Evolutionary conservation across 1,140 invertebrate species (phyloP).

Genomic region (Leucophenga varia): DNA sequence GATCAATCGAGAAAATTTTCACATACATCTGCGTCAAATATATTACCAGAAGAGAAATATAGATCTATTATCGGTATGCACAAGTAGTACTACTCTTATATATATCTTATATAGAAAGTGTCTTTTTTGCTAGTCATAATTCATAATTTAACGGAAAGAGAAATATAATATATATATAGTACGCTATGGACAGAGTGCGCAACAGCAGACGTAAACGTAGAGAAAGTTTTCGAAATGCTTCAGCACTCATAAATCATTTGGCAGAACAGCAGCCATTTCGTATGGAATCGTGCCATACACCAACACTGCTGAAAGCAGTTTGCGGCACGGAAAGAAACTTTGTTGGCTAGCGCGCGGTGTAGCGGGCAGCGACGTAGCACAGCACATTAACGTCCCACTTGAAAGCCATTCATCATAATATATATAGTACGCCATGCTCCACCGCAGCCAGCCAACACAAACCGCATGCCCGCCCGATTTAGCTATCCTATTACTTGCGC

Average conservation of each 20-base stretch:
- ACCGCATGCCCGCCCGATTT: slow-evolving; percentile 7
- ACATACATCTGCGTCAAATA: no score
- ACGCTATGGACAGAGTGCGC: no score
- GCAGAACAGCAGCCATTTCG: slow-evolving; percentile 35
- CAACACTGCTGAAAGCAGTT: slow-evolving; percentile 4
- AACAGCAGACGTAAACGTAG: no score
- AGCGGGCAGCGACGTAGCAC: background rate
- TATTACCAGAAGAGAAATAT: no score
- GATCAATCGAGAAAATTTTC: no score
- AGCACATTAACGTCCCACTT: slow-evolving; percentile 38
- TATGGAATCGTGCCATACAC: slow-evolving; percentile 19
- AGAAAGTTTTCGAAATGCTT: slow-evolving; percentile 42
- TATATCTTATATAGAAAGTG: no score
- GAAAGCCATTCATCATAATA: slow-evolving; percentile 49
- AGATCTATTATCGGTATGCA: no score
- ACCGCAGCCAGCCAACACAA: background rate
- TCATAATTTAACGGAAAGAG: no score
- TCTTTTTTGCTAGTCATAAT: no score
- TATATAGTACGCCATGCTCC: slow-evolving; percentile 13
- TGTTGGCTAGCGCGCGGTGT: background rate
- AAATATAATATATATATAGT: no score
- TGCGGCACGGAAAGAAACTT: background rate
- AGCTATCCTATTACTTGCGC: slow-evolving; percentile 16
- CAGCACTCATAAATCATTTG: slow-evolving; percentile 42
- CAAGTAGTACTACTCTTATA: no score